Evolutionary conservation across 2,113 vertebrate species (phyloP), one percentile per base, ranked within the genome.

Genomic region (Bombycilla garrulus): DNA sequence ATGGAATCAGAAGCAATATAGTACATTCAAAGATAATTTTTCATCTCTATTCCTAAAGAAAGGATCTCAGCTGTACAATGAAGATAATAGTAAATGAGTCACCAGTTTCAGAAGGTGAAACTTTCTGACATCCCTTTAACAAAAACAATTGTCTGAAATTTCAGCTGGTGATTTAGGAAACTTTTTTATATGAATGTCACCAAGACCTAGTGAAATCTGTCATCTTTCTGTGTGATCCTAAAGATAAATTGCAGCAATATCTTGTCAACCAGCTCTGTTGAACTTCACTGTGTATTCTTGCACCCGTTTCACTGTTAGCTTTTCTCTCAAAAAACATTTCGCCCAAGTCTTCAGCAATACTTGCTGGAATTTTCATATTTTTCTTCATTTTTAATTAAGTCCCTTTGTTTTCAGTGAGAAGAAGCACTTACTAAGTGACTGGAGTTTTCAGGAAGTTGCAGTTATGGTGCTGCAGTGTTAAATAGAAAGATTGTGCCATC

Each of bases 111-210:
- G 94, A 91, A 96, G 96, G 96, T 91, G 92, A 96, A 95, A 64
- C 29, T 90, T 82, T 81, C 90, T n/a, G 21, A 60, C 21, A 31
- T 86, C 78, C 89, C 40, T 96, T 96, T 95, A 90, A 88, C 89
- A 95, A 90, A 90, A 95, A 48, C 80, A 88, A 95, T 88, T 94
- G 93, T 95, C 84, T 48, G 20, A 81, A 95, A 96, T 97, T 94
- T 97, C 91, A 98, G 76, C 65, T 67, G 62, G 72, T 95, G 96
- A 98, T 97, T 98, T 80, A 95, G 85, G 44, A 91, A 96, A 86
- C 77, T 91, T 96, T 88, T 84, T 90, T 91, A 95, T 94, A 89
- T 77, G 87, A 95, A 93, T 95, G 92, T 96, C 95, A 92, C 76
- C 57, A 81, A 96, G 93, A 96, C 94, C 94, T 77, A 81, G 89